Conservation (phyloP, 1,140 invertebrate genomes). For the Planococcus citri region DNA sequence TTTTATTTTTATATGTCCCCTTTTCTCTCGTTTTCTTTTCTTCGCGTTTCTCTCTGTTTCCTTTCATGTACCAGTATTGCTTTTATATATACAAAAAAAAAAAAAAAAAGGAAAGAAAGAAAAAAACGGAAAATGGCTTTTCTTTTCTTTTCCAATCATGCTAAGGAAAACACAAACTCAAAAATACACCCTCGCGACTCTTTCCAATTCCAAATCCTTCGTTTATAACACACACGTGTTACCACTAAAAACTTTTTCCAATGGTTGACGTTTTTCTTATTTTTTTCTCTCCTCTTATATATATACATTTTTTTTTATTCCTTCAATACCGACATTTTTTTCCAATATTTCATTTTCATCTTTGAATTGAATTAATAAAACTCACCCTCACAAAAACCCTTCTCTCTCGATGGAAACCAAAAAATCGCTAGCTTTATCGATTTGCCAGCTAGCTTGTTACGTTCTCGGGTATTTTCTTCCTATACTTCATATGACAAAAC, state of each 20-base stretch:
- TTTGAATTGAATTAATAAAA: slow-evolving; percentile 18
- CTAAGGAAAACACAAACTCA: slow-evolving; percentile 17
- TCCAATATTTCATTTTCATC: slow-evolving; percentile 14
- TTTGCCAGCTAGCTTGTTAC: neutral
- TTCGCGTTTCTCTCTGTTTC: neutral
- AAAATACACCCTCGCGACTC: slow-evolving; percentile 16
- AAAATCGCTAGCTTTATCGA: neutral
- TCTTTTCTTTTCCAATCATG: slow-evolving; percentile 17
- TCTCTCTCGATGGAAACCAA: neutral
- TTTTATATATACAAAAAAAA: neutral
- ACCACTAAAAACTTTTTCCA: slow-evolving; percentile 13
- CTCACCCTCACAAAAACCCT: neutral
- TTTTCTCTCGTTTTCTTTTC: neutral
- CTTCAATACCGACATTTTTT: slow-evolving; percentile 9
- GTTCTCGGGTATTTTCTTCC: no score
- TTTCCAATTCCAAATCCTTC: slow-evolving; percentile 12
- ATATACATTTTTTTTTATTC: slow-evolving; percentile 3
- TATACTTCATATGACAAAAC: no score
- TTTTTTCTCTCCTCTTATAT: neutral
- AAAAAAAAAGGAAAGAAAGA: neutral
- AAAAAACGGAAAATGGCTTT: slow-evolving; percentile 8
- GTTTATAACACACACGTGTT: slow-evolving; percentile 20
- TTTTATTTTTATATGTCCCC: slow-evolving; percentile 6
- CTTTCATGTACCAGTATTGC: slow-evolving; percentile 13
- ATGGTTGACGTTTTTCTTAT: neutral